Evolutionary conservation across 2,113 vertebrate genomes (phyloP), one percentile per base, ranked within the genome.

Genomic region (Malurus melanocephalus): DNA sequence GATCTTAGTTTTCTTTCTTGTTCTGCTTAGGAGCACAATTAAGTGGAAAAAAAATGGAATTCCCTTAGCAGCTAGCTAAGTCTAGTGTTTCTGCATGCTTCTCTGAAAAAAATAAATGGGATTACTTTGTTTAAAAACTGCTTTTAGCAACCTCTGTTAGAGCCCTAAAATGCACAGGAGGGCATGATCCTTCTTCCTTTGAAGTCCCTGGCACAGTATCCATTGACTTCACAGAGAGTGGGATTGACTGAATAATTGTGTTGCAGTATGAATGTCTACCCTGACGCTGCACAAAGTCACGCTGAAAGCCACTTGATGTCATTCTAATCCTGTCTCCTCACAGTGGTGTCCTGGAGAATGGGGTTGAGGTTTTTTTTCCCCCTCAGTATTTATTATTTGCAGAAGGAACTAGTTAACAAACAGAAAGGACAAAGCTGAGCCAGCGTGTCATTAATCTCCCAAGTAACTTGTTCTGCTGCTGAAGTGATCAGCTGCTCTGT

Each of bases 61-160:
- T 94, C 89, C 85, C 93, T 85, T n/a, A 85, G 71, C 64, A 94
- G 81, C 60, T 85, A 91, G 89, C 73, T 38, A 92, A 85, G 81
- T 60, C 67, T 77, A 89, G 72, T 62, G 81, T 91, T 94, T 88
- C 79, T 90, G 52, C 72, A 90, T 55, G 87, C 78, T 89, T 49
- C 81, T 87, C 87, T 82, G 89, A 74, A 82, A 93, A 89, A 93
- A 89, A 84, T 82, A 92, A 95, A 96, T 91, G 48, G 95, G 91
- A 95, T 95, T 96, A 95, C 82, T 93, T 87, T 92, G 76, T 82
- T 91, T 89, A 91, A 96, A 95, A 95, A 82, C 89, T 89, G 87
- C 91, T 91, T 96, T 96, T 93, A 92, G 85, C 80, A 93, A 87
- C 79, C 81, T 74, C 89, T 53, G 67, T 89, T 91, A 93, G 59